Evolutionary conservation across 1,140 invertebrate species (phyloP), one percentile per base, ranked within the genome.

Genomic region (Cherax destructor): DNA sequence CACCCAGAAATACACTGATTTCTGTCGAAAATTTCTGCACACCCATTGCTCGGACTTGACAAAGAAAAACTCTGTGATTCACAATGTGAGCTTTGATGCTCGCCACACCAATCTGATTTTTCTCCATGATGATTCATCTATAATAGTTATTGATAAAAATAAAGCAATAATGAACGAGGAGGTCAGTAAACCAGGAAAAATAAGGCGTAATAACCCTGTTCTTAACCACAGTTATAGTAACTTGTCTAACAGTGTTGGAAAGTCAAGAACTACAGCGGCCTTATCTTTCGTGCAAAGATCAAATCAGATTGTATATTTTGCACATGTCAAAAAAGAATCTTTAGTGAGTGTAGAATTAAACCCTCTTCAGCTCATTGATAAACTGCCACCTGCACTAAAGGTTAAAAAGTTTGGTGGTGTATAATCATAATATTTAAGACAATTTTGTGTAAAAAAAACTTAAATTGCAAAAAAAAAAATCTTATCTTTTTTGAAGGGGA

Each of bases 341-440:
- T 79, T 85, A 24, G 83, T 90, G 10, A 90, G 88, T 90, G 88
- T 90, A 41, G 88, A 90, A 50, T 49, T 90, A 11, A 83, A 90
- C 61, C 81, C 65, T 10, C 72, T 90, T 6, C 88, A 84, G 81
- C 50, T 90, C 9, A 56, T 77, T 52, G 88, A 90, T 21, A 41
- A 50, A 11, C 72, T 90, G 69, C 88, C 88, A 10, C 72, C 88
- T 50, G 72, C 81, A 47, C 50, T 90, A 24, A 90, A 84, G 50
- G 56, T 84, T 6, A 90, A 90, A 72, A 90, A 90, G n/a, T 90
- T 84, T 90, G 88, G 88, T 78, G 88, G 87, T 11, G 74, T 83
- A 18, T 89, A 74, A 83, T 24, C 30, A 16, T 41, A 9, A 11
- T 41, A 41, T 41, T 41, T 41, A 41, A 41, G 30, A 41, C 30